These are phyloP conservation scores for Idaea biselata DNA, from an alignment of 2,888 invertebrate species.

Conservation along the genomic window DNA sequence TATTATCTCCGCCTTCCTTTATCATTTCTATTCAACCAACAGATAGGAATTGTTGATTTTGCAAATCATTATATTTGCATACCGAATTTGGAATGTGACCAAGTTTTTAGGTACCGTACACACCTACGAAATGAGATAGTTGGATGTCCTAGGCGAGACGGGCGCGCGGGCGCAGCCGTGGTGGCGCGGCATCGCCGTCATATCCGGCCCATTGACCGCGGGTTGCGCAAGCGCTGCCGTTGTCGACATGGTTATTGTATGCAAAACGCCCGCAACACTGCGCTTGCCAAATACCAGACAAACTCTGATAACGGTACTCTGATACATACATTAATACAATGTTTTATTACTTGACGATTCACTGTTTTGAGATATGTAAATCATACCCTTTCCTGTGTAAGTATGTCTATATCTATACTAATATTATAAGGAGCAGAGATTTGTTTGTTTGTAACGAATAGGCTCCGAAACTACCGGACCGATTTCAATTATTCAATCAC, in stretches of 20 bases:
- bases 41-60: conserved; percentile 4
- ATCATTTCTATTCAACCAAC: conserved; percentile 4
- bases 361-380: no score
- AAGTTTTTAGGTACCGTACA: conserved; percentile 27
- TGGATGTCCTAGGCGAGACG: neutral
- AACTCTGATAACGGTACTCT: conserved; percentile 51
- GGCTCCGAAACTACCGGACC: no score
- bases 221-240: conserved; percentile 65
- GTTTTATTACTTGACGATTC: neutral
- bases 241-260: conserved; percentile 72
- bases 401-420: no score
- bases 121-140: conserved; percentile 19
- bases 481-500: no score
- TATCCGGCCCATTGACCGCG: conserved; percentile 70
- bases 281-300: conserved; percentile 61
- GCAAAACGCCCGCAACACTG: conserved; percentile 60
- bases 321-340: conserved; percentile 8
- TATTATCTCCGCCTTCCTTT: neutral
- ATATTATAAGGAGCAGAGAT: no score
- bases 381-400: no score
- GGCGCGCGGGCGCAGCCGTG: conserved; percentile 43
- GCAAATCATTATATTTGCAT: neutral
- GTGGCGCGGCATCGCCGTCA: conserved; percentile 52
- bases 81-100: conserved; percentile 26
- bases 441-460: no score